Conservation (phyloP, 2,797 vertebrate species). For the Galago senegalensis region DNA sequence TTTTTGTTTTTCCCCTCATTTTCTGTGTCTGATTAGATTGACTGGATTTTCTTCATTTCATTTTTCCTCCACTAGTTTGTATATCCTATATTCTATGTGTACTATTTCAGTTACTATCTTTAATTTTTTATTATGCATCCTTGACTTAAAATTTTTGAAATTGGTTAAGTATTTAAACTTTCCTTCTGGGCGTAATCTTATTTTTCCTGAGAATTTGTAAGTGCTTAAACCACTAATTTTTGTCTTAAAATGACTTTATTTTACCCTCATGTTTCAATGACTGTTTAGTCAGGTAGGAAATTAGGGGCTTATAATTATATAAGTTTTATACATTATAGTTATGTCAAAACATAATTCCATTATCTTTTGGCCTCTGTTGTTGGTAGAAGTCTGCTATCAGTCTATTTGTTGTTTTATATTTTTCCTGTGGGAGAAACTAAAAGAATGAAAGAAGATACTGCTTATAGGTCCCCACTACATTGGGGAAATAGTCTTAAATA, state of each 20-base stretch:
- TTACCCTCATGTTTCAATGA: not conserved
- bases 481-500: not conserved
- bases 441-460: not conserved
- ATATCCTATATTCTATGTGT: not conserved
- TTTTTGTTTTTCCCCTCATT: slow-evolving; percentile 18
- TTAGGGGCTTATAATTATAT: not conserved
- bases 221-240: slow-evolving; percentile 13
- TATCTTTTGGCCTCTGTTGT: not conserved
- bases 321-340: too few species aligned
- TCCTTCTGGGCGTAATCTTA: not conserved
- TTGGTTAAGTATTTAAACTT: slow-evolving; percentile 10
- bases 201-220: slow-evolving; percentile 17
- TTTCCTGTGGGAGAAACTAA: not conserved
- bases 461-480: not conserved
- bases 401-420: not conserved
- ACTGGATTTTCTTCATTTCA: not conserved
- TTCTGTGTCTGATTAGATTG: not conserved
- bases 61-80: slow-evolving; percentile 3
- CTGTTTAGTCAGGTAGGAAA: slow-evolving; percentile 46
- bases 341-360: slow-evolving; percentile 4
- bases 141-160: not conserved
- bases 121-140: not conserved
- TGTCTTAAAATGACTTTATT: slow-evolving; percentile 42
- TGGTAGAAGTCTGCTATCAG: not conserved
- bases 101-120: not conserved